Percentiles rank a stretch among this genome's conserved stretches.
These are phyloP conservation scores for Himalopsyche tibetana DNA, from an alignment of 2,888 invertebrate species.

Conservation along the genomic window DNA sequence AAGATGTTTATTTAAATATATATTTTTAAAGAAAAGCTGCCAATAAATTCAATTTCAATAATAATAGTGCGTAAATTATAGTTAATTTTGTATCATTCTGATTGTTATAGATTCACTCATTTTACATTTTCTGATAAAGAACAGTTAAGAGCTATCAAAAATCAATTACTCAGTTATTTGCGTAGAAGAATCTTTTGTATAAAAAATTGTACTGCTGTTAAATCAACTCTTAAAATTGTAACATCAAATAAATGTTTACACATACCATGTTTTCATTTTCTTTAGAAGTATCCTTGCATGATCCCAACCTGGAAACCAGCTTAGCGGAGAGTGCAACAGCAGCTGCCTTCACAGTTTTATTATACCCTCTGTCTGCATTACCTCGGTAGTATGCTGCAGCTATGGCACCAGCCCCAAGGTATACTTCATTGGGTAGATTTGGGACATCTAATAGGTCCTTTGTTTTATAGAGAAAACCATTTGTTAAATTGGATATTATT, in stretches of 20 bases:
- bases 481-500: neutral
- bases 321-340: constrained; percentile 81
- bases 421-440: constrained; percentile 81
- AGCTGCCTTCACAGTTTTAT: constrained; percentile 74
- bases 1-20: no score
- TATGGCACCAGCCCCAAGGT: constrained; percentile 84
- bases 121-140: neutral
- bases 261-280: constrained; percentile 81
- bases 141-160: neutral
- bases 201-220: no score
- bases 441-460: constrained; percentile 74
- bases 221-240: neutral
- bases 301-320: constrained; percentile 80
- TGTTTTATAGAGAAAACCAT: neutral
- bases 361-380: constrained; percentile 77
- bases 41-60: no score
- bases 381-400: constrained; percentile 83
- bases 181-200: no score
- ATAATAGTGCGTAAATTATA: no score
- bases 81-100: no score
- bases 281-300: constrained; percentile 81
- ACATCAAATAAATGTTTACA: constrained; percentile 66
- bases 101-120: neutral
- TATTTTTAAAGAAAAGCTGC: no score
- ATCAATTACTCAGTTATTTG: neutral